Percentiles rank a stretch among this genome's conserved stretches.
phyloP scores from a whole-genome alignment of 1,140 invertebrate genomes.

The Rhagoletis pomonella region DNA sequence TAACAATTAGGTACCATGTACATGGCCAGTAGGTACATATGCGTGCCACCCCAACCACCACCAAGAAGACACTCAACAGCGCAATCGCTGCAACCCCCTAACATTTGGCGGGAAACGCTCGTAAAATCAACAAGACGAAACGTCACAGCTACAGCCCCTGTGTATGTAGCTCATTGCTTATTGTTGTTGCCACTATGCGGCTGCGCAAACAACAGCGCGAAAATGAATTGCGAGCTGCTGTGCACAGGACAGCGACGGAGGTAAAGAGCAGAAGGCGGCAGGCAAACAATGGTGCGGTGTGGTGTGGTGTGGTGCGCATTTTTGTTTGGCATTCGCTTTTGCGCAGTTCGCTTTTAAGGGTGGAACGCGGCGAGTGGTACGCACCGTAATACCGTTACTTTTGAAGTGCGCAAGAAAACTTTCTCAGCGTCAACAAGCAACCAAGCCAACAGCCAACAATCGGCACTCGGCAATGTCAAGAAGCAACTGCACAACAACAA shows the following conservation, averaged over 20 bases:
- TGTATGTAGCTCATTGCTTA: not conserved
- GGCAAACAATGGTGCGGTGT: not conserved
- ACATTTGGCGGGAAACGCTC: slow-evolving; percentile 67
- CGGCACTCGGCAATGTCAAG: not conserved
- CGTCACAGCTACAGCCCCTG: not conserved
- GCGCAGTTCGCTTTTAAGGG: not conserved
- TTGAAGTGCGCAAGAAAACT: slow-evolving; percentile 41
- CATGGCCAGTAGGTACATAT: not conserved
- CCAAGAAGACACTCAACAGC: not conserved
- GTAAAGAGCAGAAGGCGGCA: slow-evolving; percentile 2
- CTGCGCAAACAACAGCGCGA: slow-evolving; percentile 33
- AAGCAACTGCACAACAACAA: not conserved
- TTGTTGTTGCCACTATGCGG: slow-evolving; percentile 29
- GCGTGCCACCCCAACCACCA: slow-evolving; percentile 61
- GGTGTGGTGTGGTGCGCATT: not conserved
- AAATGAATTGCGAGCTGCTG: slow-evolving; percentile 7
- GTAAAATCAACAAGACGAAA: slow-evolving; percentile 58
- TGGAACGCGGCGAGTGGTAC: slow-evolving; percentile 6
- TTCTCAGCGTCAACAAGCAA: slow-evolving; percentile 42
- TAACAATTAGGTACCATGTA: slow-evolving; percentile 44
- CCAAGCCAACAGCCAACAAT: not conserved
- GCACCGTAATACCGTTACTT: slow-evolving; percentile 42
- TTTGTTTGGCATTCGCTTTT: slow-evolving; percentile 4
- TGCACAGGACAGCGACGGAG: not conserved
- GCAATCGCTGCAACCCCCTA: slow-evolving; percentile 66